Evolutionary conservation across 1,140 invertebrate genomes (phyloP).

Genomic region (Drosophila rhopaloa): DNA sequence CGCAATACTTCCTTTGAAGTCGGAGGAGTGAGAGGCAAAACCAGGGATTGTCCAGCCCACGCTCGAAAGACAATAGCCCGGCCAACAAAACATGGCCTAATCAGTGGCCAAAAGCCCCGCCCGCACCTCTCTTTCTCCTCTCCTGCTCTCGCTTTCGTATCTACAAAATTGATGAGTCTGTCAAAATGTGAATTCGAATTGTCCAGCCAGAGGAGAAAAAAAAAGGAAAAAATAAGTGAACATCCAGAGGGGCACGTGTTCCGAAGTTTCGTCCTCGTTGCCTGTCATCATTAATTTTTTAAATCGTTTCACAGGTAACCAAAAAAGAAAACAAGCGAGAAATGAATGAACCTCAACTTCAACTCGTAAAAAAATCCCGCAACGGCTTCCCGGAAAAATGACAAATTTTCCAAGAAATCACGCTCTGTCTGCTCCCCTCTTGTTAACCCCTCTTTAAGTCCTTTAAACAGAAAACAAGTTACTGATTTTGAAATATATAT

Average conservation of each 20-base stretch:
- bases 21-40: conserved; percentile 14
- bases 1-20: conserved; percentile 74
- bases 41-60: conserved; percentile 29
- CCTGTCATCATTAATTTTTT: conserved; percentile 82
- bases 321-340: conserved; percentile 16
- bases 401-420: conserved; percentile 80
- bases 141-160: conserved; percentile 42
- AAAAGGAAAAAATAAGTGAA: conserved; percentile 14
- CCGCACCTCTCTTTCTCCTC: not conserved
- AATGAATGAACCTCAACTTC: conserved; percentile 16
- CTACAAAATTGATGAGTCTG: conserved; percentile 84
- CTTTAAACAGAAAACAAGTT: too few relatives aligned
- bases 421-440: conserved; percentile 18
- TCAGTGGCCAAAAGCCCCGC: conserved; percentile 41
- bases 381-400: conserved; percentile 66
- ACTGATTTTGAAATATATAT: too few relatives aligned
- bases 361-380: conserved; percentile 11
- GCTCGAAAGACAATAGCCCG: conserved; percentile 47
- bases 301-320: conserved; percentile 63
- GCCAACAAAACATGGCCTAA: conserved; percentile 52
- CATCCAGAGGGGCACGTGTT: conserved; percentile 65
- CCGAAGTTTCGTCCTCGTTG: conserved; percentile 40
- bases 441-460: not conserved
- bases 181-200: conserved; percentile 83
- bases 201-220: conserved; percentile 36